Conservation (phyloP, 2,113 vertebrate genomes). For the Pogona vitticeps region DNA sequence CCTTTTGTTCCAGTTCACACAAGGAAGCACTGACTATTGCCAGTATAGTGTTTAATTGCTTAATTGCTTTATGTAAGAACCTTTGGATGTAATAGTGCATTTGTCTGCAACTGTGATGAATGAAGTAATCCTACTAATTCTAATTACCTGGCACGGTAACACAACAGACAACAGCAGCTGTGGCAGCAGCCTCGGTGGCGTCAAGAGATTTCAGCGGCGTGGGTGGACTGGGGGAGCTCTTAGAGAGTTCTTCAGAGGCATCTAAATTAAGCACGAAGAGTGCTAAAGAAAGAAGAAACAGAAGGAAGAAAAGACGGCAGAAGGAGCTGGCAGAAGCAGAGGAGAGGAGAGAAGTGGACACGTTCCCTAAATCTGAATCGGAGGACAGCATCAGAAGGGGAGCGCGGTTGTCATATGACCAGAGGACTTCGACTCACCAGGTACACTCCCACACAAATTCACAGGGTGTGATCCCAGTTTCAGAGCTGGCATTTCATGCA, state of each 20-base stretch:
- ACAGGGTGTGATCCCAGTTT: background rate
- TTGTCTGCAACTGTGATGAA: constrained; percentile 18
- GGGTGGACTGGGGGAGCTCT: constrained; percentile 79
- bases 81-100: constrained; percentile 16
- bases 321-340: constrained; percentile 78
- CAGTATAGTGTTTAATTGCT: constrained; percentile 21
- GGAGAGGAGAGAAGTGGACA: constrained; percentile 78
- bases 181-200: constrained; percentile 79
- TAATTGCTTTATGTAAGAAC: background rate
- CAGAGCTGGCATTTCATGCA: background rate
- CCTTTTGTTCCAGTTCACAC: constrained; percentile 18
- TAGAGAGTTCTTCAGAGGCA: constrained; percentile 88
- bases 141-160: constrained; percentile 57
- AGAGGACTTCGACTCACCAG: constrained; percentile 89
- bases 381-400: constrained; percentile 85
- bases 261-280: constrained; percentile 98
- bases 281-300: constrained; percentile 95
- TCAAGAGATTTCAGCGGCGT: constrained; percentile 82
- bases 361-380: constrained; percentile 85
- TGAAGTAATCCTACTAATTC: background rate
- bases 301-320: constrained; percentile 86
- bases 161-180: constrained; percentile 78
- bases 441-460: constrained; percentile 68
- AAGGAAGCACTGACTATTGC: background rate
- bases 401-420: constrained; percentile 85